These are phyloP conservation scores for Arctopsyche grandis DNA, from an alignment of 1,140 invertebrate species.

Conservation along the genomic window DNA sequence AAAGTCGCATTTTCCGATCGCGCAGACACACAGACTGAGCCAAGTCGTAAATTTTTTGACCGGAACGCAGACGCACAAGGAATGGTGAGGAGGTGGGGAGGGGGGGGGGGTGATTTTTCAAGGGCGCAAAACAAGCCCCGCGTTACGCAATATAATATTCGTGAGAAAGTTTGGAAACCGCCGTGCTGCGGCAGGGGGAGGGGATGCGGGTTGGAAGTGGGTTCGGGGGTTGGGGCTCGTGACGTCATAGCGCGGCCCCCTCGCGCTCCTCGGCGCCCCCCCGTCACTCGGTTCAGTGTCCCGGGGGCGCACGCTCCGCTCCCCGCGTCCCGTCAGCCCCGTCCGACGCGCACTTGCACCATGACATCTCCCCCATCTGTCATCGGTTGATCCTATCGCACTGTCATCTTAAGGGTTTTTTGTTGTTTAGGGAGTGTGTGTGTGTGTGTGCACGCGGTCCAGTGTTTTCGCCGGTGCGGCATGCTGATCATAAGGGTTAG, in stretches of 20 bases:
- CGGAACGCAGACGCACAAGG: too few species aligned
- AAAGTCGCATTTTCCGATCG: too few species aligned
- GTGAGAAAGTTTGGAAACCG: slow-evolving; percentile 19
- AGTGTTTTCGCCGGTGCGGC: background rate
- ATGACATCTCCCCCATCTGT: too few species aligned
- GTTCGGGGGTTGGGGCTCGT: background rate
- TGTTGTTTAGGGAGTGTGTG: background rate
- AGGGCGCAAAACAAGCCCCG: background rate
- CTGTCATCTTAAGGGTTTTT: background rate
- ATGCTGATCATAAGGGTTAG: slow-evolving; percentile 22
- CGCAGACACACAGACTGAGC: too few species aligned
- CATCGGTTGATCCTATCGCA: background rate
- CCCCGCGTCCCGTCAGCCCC: slow-evolving; percentile 1
- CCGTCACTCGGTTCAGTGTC: background rate
- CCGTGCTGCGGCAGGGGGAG: background rate
- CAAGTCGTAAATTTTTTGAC: background rate
- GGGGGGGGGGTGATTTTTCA: background rate
- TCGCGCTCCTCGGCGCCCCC: background rate
- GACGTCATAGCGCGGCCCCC: slow-evolving; percentile 3
- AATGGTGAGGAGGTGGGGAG: background rate
- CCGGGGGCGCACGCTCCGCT: slow-evolving; percentile 18
- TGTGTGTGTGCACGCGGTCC: background rate
- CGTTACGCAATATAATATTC: slow-evolving; percentile 14
- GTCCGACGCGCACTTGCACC: background rate
- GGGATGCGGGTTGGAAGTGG: background rate